Evolutionary conservation across 2,113 vertebrate species (phyloP).

Genomic region (Anarhynchus alexandrinus): DNA sequence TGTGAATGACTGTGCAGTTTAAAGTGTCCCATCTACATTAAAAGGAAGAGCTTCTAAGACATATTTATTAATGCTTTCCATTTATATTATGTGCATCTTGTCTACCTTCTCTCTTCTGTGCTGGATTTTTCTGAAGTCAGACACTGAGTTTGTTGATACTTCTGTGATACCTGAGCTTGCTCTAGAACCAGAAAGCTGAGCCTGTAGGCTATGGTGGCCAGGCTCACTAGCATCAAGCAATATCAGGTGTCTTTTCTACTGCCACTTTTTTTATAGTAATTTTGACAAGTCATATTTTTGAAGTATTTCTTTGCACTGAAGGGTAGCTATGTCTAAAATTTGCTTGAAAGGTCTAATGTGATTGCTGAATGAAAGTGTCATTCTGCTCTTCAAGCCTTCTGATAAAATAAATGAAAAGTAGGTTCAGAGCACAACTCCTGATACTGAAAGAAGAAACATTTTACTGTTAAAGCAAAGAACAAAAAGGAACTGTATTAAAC

Average conservation of each 20-base stretch:
- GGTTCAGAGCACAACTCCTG: neutral
- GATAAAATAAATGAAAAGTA: neutral
- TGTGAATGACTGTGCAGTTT: rapidly evolving
- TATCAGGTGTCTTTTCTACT: neutral
- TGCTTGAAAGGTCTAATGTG: neutral
- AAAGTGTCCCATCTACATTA: neutral
- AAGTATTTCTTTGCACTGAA: neutral
- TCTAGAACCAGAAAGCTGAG: rapidly evolving
- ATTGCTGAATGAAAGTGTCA: neutral
- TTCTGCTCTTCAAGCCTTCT: neutral
- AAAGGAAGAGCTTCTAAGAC: neutral
- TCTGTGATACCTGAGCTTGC: neutral
- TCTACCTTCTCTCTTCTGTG: neutral
- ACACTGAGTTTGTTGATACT: neutral
- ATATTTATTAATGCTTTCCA: neutral
- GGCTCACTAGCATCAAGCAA: neutral
- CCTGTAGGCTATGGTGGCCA: neutral
- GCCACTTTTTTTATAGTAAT: neutral
- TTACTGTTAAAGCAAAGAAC: constrained; percentile 26
- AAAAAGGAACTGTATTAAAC: constrained; percentile 28
- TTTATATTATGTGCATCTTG: neutral
- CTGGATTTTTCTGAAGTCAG: neutral
- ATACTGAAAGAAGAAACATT: neutral
- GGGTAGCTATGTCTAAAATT: neutral
- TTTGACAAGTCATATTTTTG: neutral